Evolutionary conservation across 2,888 invertebrate species (phyloP).

Genomic region (Drosophila meridiana): DNA sequence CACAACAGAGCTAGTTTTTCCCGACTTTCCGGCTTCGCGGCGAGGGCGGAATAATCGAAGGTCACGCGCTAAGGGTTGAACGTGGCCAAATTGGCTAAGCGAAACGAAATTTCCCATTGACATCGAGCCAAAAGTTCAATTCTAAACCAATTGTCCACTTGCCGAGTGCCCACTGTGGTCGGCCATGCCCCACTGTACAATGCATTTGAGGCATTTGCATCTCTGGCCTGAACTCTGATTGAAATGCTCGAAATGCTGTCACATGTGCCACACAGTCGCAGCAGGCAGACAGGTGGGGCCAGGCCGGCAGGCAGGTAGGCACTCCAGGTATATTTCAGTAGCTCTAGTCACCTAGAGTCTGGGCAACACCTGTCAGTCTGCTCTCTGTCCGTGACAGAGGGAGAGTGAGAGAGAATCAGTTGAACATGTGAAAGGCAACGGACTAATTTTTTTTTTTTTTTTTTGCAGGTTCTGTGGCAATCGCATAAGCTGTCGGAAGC

Average conservation of each 20-base stretch:
- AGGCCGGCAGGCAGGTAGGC: not conserved
- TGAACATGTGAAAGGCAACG: slow-evolving; percentile 17
- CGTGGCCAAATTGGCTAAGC: slow-evolving; percentile 37
- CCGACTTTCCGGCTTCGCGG: too few species aligned
- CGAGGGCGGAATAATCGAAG: slow-evolving; percentile 1
- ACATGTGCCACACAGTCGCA: slow-evolving; percentile 3
- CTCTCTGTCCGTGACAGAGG: slow-evolving; percentile 40
- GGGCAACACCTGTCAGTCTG: slow-evolving; percentile 49
- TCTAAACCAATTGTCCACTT: slow-evolving; percentile 51
- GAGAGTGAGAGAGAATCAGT: not conserved
- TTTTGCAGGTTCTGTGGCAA: slow-evolving; percentile 1
- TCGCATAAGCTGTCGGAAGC: slow-evolving; percentile 15
- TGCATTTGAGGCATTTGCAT: slow-evolving; percentile 50
- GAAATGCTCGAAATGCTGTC: slow-evolving; percentile 60
- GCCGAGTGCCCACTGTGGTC: slow-evolving; percentile 7
- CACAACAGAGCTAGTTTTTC: slow-evolving; percentile 23
- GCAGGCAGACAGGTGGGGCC: not conserved
- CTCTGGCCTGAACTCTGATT: slow-evolving; percentile 60
- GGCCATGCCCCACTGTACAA: slow-evolving; percentile 5
- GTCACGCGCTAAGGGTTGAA: slow-evolving; percentile 4
- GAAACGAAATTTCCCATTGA: slow-evolving; percentile 44
- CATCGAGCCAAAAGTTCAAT: slow-evolving; percentile 56
- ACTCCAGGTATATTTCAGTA: slow-evolving; percentile 8
- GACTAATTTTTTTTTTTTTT: slow-evolving; percentile 2
- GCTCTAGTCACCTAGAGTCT: slow-evolving; percentile 3